Conservation (phyloP, 2,113 vertebrate genomes). For the Tachysurus vachellii region DNA sequence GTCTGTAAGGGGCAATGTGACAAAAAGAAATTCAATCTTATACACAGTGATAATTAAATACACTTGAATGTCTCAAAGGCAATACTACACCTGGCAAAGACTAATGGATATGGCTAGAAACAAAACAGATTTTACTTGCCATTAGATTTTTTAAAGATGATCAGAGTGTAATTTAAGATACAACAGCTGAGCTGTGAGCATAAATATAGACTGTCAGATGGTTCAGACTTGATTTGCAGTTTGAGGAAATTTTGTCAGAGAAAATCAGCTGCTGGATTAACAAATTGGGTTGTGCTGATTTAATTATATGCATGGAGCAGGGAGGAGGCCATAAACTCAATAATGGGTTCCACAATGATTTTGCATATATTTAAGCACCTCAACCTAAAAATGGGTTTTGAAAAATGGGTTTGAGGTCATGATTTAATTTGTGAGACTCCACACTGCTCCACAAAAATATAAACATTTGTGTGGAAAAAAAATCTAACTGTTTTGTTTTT, state of each 20-base stretch:
- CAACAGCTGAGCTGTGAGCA: background rate
- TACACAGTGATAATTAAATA: conserved; percentile 2
- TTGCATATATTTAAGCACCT: background rate
- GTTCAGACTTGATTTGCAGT: background rate
- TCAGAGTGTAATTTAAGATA: background rate
- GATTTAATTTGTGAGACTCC: no score
- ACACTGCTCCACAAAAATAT: no score
- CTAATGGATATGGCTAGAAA: conserved; percentile 15
- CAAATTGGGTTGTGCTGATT: background rate
- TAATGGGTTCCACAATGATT: background rate
- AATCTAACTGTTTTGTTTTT: no score
- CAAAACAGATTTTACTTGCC: conserved; percentile 17
- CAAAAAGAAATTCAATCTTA: background rate
- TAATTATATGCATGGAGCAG: background rate
- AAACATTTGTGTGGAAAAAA: no score
- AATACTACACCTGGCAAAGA: conserved; percentile 10
- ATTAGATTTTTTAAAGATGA: conserved; percentile 16
- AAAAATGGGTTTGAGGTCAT: no score
- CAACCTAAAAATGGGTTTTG: background rate
- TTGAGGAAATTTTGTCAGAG: background rate
- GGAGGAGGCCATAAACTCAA: background rate
- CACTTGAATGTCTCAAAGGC: background rate
- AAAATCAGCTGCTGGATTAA: background rate
- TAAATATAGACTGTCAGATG: background rate
- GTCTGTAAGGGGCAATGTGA: background rate